Evolutionary conservation across 1,140 invertebrate species (phyloP).

Genomic region (Frieseomelitta varia): DNA sequence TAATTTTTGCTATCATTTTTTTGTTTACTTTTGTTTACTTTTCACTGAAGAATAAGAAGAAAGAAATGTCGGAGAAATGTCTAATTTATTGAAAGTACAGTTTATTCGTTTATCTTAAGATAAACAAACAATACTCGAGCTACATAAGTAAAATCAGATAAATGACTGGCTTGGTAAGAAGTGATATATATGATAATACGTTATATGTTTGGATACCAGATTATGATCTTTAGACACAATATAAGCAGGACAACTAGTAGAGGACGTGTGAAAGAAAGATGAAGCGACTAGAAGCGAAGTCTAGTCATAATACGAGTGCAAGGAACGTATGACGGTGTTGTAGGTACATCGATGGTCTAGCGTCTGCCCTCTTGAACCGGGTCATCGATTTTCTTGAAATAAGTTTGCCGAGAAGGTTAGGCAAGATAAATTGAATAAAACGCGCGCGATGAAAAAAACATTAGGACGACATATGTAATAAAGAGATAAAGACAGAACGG

Average conservation of each 20-base stretch:
- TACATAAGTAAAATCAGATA: not conserved
- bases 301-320: slow-evolving; percentile 25
- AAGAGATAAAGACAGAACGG: not conserved
- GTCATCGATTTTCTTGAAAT: slow-evolving; percentile 70
- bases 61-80: not conserved
- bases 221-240: not conserved
- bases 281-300: not conserved
- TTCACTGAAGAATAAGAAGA: not conserved
- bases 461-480: not conserved
- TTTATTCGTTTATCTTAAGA: not conserved
- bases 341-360: slow-evolving; percentile 48
- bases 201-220: not conserved
- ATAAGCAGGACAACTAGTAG: not conserved
- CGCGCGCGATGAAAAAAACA: slow-evolving; percentile 3
- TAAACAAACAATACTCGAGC: not conserved
- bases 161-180: not conserved
- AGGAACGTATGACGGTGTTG: slow-evolving; percentile 24
- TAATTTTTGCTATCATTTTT: not conserved
- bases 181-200: not conserved
- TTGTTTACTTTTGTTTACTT: too few species aligned
- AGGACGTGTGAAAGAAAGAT: slow-evolving; percentile 21
- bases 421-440: slow-evolving; percentile 59
- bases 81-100: not conserved
- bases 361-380: slow-evolving; percentile 61
- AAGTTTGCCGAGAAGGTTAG: slow-evolving; percentile 61